Evolutionary conservation across 2,797 vertebrate species (phyloP).

Genomic region (Halcyon chelicuti): DNA sequence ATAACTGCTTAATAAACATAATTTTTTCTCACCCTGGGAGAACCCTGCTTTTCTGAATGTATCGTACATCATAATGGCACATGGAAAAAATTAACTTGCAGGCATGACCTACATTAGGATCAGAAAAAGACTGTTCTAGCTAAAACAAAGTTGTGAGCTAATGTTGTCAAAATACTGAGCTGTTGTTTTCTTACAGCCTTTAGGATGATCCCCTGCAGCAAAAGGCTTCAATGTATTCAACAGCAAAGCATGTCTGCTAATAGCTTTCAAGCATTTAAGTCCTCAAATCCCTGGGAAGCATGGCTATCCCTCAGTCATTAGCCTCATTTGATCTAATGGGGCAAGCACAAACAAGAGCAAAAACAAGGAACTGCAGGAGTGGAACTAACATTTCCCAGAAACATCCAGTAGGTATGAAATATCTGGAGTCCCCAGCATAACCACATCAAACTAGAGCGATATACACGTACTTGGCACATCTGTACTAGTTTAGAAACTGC

Average conservation of each 20-base stretch:
- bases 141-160: slow-evolving; percentile 38
- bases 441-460: slow-evolving; percentile 35
- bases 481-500: not conserved
- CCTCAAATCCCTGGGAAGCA: slow-evolving; percentile 36
- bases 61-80: slow-evolving; percentile 43
- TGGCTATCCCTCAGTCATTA: not conserved
- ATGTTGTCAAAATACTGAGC: slow-evolving; percentile 42
- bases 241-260: not conserved
- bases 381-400: slow-evolving; percentile 56
- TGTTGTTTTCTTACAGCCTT: slow-evolving; percentile 37
- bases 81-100: slow-evolving; percentile 64
- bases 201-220: slow-evolving; percentile 39
- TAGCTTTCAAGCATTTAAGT: not conserved
- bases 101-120: slow-evolving; percentile 52
- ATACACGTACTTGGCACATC: not conserved
- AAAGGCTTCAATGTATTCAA: slow-evolving; percentile 17
- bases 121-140: slow-evolving; percentile 5
- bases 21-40: slow-evolving; percentile 34
- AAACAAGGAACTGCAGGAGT: not conserved
- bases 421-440: not conserved
- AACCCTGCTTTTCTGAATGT: slow-evolving; percentile 3
- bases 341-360: slow-evolving; percentile 48
- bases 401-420: slow-evolving; percentile 34
- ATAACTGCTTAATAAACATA: slow-evolving; percentile 23
- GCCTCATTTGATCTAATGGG: slow-evolving; percentile 20